Conservation (phyloP, 30 jellyfish, hydroid and myxozoan genomes). For the Aurelia sp. region DNA sequence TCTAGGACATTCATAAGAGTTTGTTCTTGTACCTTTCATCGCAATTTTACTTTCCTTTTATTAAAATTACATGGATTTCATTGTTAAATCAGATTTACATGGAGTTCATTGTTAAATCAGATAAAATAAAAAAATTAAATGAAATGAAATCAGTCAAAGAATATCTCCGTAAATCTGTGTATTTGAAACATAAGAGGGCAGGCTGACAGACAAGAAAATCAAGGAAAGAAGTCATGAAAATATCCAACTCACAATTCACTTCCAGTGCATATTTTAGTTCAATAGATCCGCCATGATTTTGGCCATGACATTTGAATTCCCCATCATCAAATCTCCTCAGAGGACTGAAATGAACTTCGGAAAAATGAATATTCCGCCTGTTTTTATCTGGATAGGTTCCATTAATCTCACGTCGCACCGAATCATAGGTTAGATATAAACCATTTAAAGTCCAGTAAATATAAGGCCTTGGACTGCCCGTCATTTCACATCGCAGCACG, state of each 20-base stretch:
- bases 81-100: no score
- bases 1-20: no score
- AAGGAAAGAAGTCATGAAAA: not conserved
- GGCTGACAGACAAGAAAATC: not conserved
- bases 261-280: constrained; percentile 47
- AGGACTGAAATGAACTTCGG: constrained; percentile 39
- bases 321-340: constrained; percentile 71
- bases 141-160: no score
- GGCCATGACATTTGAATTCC: constrained; percentile 70
- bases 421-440: constrained; percentile 3
- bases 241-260: constrained; percentile 45
- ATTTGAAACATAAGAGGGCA: not conserved
- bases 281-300: constrained; percentile 75
- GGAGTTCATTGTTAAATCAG: no score
- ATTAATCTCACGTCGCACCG: constrained; percentile 6
- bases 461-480: constrained; percentile 58
- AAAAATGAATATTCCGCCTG: constrained; percentile 26
- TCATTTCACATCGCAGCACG: constrained; percentile 53
- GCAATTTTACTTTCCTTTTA: no score
- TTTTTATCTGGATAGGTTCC: constrained; percentile 30
- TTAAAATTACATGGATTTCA: no score
- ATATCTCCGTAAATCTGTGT: no score
- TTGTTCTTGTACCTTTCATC: no score
- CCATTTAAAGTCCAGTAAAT: constrained; percentile 59
- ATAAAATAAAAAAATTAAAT: no score